Conservation (phyloP, 2,888 invertebrate species). For the Sipha maydis region DNA sequence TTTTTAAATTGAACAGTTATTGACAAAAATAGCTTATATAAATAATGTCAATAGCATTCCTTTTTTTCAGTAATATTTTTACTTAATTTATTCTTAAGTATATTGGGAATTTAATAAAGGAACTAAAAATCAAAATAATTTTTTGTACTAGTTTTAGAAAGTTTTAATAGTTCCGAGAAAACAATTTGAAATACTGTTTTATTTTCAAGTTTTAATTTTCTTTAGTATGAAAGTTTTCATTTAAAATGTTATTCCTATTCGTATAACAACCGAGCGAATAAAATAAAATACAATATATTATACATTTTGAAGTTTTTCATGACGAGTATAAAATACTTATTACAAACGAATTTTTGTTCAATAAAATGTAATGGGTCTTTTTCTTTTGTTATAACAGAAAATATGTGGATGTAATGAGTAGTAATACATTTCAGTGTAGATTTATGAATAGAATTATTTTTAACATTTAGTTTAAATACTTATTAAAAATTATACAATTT, state of each 20-base stretch:
- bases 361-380: not conserved
- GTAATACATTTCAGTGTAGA: not conserved
- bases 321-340: conserved; percentile 24
- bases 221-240: conserved; percentile 27
- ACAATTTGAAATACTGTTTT: conserved; percentile 34
- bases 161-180: conserved; percentile 23
- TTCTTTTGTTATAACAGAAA: not conserved
- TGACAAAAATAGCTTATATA: not conserved
- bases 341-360: not conserved
- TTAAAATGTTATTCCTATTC: conserved; percentile 27
- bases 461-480: not conserved
- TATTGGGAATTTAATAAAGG: conserved; percentile 28
- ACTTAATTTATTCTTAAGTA: conserved; percentile 22
- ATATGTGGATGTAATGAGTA: not conserved
- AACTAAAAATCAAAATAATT: conserved; percentile 11
- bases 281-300: not conserved
- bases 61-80: not conserved
- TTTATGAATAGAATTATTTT: not conserved
- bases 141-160: conserved; percentile 39
- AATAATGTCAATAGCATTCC: not conserved
- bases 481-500: not conserved
- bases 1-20: not conserved
- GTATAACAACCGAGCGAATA: conserved; percentile 12
- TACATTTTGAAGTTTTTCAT: conserved; percentile 1
- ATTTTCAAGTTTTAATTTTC: conserved; percentile 45